Evolutionary conservation across 2,888 invertebrate genomes (phyloP).

Genomic region (Unio delphinus): DNA sequence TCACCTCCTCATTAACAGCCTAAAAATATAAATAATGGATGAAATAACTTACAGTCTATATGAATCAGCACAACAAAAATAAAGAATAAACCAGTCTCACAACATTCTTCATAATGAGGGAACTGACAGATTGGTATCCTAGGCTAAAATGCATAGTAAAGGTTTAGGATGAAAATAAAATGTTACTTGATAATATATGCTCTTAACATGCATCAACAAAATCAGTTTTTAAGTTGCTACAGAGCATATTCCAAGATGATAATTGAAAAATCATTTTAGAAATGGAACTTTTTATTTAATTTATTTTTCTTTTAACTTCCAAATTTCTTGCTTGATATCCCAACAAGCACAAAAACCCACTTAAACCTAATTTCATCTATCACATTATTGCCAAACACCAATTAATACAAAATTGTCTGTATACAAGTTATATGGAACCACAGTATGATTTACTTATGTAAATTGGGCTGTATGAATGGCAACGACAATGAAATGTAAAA

Average conservation of each 20-base stretch:
- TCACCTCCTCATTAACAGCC: constrained; percentile 60
- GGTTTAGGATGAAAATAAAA: constrained; percentile 6
- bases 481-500: too few relatives aligned
- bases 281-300: constrained; percentile 5
- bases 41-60: background rate
- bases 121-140: too few relatives aligned
- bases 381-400: too few relatives aligned
- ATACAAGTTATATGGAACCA: too few relatives aligned
- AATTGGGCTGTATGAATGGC: too few relatives aligned
- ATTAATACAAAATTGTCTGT: too few relatives aligned
- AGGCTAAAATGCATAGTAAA: background rate
- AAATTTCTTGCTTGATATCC: constrained; percentile 12
- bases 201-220: background rate
- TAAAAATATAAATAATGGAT: constrained; percentile 25
- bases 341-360: background rate
- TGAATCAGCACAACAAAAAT: background rate
- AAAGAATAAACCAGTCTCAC: too few relatives aligned
- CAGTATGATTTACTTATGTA: too few relatives aligned
- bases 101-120: too few relatives aligned
- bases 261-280: background rate
- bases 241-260: background rate
- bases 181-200: background rate
- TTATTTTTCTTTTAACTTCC: constrained; percentile 8
- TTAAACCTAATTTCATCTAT: too few relatives aligned
- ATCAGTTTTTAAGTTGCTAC: too few relatives aligned